Conservation (phyloP, 2,888 invertebrate genomes). For the Pseudolycoriella hygida region DNA sequence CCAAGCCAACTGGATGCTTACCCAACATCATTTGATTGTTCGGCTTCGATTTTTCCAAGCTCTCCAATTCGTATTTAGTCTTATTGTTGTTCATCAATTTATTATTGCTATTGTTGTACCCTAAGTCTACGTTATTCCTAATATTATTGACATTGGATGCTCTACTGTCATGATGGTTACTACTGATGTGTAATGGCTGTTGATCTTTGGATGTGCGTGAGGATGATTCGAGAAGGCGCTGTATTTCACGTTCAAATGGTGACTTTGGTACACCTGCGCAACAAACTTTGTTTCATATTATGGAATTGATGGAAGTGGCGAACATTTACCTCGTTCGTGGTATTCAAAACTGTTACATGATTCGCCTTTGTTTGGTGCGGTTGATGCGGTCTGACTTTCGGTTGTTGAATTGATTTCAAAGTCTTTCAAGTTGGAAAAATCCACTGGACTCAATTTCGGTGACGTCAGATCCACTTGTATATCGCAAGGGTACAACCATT, state of each 20-base stretch:
- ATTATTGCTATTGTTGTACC: conserved; percentile 5
- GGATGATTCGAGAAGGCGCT: conserved; percentile 48
- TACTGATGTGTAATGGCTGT: not conserved
- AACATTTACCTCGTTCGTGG: conserved; percentile 33
- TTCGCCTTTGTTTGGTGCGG: conserved; percentile 39
- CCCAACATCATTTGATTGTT: conserved; percentile 20
- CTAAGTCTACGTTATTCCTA: not conserved
- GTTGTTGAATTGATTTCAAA: conserved; percentile 29
- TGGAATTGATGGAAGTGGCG: too few relatives aligned
- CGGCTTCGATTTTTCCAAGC: conserved; percentile 15
- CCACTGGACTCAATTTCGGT: conserved; percentile 16
- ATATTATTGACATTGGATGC: not conserved
- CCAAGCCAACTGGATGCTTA: conserved; percentile 54
- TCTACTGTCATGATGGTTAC: not conserved
- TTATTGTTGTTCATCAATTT: not conserved
- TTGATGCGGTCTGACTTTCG: conserved; percentile 35
- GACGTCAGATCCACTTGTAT: conserved; percentile 35
- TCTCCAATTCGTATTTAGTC: conserved; percentile 16
- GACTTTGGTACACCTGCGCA: conserved; percentile 24
- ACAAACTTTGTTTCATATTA: too few relatives aligned
- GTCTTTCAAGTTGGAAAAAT: conserved; percentile 25
- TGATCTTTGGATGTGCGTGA: conserved; percentile 7
- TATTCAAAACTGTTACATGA: conserved; percentile 47
- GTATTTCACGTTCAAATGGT: conserved; percentile 64
- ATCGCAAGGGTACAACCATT: conserved; percentile 44